Conservation (phyloP, 2,113 vertebrate species). For the Notarius quadriscutis region DNA sequence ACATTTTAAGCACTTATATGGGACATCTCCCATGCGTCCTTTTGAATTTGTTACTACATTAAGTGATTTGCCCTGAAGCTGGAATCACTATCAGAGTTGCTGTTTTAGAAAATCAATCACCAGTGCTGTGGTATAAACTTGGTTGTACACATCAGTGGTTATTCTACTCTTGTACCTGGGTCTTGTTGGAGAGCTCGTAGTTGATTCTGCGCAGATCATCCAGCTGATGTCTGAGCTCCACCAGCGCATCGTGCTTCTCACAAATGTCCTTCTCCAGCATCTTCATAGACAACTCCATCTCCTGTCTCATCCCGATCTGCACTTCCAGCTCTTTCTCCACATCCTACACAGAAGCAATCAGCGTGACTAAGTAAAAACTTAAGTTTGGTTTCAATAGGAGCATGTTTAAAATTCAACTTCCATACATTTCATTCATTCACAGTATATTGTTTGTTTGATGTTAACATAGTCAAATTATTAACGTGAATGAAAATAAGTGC, state of each 20-base stretch:
- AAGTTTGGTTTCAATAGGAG: too few species aligned
- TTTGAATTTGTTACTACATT: neutral
- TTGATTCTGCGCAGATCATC: constrained; percentile 93
- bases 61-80: neutral
- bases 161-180: constrained; percentile 78
- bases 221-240: constrained; percentile 91
- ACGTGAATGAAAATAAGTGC: too few species aligned
- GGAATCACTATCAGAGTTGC: neutral
- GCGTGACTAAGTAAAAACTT: neutral
- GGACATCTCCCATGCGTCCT: neutral
- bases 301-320: constrained; percentile 97
- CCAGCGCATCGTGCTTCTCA: constrained; percentile 93
- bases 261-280: constrained; percentile 98
- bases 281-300: constrained; percentile 98
- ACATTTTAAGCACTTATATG: neutral
- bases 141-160: neutral
- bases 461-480: too few species aligned
- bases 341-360: constrained; percentile 73
- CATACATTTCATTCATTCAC: too few species aligned
- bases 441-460: too few species aligned
- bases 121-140: neutral
- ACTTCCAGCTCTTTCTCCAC: constrained; percentile 95
- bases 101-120: neutral
- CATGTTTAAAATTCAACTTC: too few species aligned
- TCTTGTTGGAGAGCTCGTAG: constrained; percentile 91